phyloP scores from a whole-genome alignment of 2,888 invertebrate genomes.

The Formica aserva region DNA sequence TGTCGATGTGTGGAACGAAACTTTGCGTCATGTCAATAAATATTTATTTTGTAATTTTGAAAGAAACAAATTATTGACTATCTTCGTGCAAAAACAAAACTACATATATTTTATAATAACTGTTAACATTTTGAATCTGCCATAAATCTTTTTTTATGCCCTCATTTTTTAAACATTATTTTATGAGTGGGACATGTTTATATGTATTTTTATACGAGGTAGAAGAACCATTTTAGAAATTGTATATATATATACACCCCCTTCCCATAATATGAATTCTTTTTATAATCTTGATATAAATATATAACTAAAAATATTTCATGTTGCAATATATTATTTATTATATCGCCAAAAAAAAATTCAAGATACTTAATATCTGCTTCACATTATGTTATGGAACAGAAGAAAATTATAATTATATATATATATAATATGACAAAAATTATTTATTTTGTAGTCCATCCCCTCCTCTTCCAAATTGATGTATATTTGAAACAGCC shows the following conservation, averaged over 20 bases:
- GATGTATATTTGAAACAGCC: background rate
- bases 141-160: background rate
- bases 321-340: background rate
- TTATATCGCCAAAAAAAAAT: constrained; percentile 6
- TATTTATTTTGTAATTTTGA: constrained; percentile 1
- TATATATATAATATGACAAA: background rate
- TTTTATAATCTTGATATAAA: background rate
- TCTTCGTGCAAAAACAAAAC: background rate
- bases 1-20: background rate
- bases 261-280: background rate
- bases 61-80: background rate
- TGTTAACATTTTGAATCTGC: background rate
- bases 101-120: background rate
- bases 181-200: background rate
- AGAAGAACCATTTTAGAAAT: background rate
- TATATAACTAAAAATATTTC: background rate
- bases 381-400: background rate
- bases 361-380: constrained; percentile 10
- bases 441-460: constrained; percentile 5
- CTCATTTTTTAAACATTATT: background rate
- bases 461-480: background rate
- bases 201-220: background rate
- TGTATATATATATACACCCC: background rate
- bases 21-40: background rate
- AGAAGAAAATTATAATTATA: background rate